These are phyloP conservation scores for Psittacula derbiana DNA, from an alignment of 2,797 vertebrate species.

Conservation along the genomic window DNA sequence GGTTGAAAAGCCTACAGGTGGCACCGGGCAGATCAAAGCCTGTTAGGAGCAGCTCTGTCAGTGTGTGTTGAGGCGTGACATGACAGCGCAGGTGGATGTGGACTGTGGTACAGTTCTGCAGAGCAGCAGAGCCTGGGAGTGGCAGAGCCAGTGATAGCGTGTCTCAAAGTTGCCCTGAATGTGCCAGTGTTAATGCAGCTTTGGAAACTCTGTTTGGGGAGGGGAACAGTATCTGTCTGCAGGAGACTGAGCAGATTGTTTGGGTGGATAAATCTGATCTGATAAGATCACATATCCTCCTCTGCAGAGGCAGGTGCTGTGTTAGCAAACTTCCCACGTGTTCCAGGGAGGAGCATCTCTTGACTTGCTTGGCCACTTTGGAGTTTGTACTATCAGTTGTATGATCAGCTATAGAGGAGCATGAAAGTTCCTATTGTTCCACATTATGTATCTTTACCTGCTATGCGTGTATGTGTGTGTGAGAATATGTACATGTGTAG, in stretches of 20 bases:
- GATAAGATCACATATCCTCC: slow-evolving; percentile 40
- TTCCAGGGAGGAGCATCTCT: neutral
- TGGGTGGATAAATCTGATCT: neutral
- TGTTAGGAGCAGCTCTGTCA: neutral
- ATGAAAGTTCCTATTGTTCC: neutral
- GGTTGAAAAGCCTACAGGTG: neutral
- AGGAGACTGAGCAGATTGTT: neutral
- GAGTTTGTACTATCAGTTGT: neutral
- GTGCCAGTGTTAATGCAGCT: neutral
- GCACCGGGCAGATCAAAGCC: neutral
- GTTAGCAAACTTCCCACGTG: neutral
- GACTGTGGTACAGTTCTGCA: neutral
- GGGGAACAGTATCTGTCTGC: neutral
- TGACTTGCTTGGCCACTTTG: neutral
- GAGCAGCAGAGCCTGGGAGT: neutral
- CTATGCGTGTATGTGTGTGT: neutral
- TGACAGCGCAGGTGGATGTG: neutral
- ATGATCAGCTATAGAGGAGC: neutral
- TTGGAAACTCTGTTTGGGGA: neutral
- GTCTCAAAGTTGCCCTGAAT: neutral
- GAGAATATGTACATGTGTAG: neutral
- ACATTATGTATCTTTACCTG: neutral
- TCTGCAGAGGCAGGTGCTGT: neutral
- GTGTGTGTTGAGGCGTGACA: neutral
- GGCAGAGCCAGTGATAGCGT: neutral